Evolutionary conservation across 2,888 invertebrate species (phyloP), one percentile per base, ranked within the genome.

Genomic region (Diachrysia chrysitis): DNA sequence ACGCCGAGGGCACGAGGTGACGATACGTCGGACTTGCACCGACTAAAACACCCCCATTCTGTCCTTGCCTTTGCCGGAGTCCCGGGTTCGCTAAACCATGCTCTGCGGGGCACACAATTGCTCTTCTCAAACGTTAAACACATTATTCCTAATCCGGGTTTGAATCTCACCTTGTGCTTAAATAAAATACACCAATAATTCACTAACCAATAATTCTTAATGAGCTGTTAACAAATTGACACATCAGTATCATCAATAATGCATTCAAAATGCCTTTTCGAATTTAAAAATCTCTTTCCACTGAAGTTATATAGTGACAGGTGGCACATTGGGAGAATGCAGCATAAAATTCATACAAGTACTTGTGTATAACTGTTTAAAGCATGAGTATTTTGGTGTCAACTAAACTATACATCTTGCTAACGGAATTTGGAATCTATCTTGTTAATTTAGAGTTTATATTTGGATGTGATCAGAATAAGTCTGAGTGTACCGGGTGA

Each of bases 401-500:
- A 66, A 62, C 60, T 61, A 70, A 72, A 64, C 66, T 37, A 4
- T 2, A 60, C 0, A 4, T 16, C 0, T 21, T 0, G 7, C 19
- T 35, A 63, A 17, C 16, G 21, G 0, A 75, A 78, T 56, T 4
- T 12, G 29, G 48, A 21, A 57, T 58, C 12, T 73, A 75, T 46
- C 5, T 0, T 0, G 0, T 29, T 16, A 0, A 0, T 6, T 19
- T 85, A 85, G 67, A 76, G 85, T 81, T 71, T 54, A 81, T 66
- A 81, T 71, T 84, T 17, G 58, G 72, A 55, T 60, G 59, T 21
- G 32, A 53, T 0, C 19, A 42, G 63, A 14, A 81, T 83, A 71
- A 76, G 84, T 84, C 78, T 66, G 70, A 85, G 81, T 86, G 85
- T 87, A 83, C 78, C 66, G 73, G 71, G 74, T 88, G 90, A 92